Percentiles rank a stretch among this genome's conserved stretches.
Evolutionary conservation across 1,140 invertebrate species (phyloP).

Genomic region (Microplitis mediator): DNA sequence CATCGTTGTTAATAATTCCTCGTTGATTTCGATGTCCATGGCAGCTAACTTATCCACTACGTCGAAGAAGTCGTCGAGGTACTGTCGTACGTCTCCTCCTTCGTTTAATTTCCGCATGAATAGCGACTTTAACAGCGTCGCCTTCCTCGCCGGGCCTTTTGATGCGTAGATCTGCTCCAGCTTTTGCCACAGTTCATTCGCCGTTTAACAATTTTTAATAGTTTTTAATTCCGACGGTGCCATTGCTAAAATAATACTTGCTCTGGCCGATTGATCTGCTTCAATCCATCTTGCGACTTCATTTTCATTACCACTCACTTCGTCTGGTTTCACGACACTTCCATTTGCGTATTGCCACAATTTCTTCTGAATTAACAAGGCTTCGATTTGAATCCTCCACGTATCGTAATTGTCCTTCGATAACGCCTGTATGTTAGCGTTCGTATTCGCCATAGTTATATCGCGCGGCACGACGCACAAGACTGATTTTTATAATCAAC

Average conservation of each 20-base stretch:
- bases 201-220: constrained; percentile 33
- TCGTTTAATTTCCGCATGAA: constrained; percentile 32
- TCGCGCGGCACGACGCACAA: too few species aligned
- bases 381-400: not conserved
- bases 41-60: constrained; percentile 32
- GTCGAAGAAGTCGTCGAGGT: constrained; percentile 37
- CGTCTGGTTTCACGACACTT: too few species aligned
- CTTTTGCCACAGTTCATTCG: constrained; percentile 33
- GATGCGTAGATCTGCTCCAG: constrained; percentile 34
- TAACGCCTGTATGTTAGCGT: not conserved
- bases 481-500: too few species aligned
- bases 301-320: not conserved
- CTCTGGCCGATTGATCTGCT: constrained; percentile 20
- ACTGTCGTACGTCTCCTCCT: constrained; percentile 26
- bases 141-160: constrained; percentile 37
- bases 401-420: constrained; percentile 6
- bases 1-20: constrained; percentile 32
- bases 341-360: not conserved
- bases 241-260: constrained; percentile 22
- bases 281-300: not conserved
- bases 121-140: constrained; percentile 37
- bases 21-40: constrained; percentile 37
- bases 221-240: constrained; percentile 30
- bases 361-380: not conserved
- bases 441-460: too few species aligned